These are phyloP conservation scores for Sphaerophoria rueppellii DNA, from an alignment of 2,888 invertebrate genomes.

Conservation along the genomic window DNA sequence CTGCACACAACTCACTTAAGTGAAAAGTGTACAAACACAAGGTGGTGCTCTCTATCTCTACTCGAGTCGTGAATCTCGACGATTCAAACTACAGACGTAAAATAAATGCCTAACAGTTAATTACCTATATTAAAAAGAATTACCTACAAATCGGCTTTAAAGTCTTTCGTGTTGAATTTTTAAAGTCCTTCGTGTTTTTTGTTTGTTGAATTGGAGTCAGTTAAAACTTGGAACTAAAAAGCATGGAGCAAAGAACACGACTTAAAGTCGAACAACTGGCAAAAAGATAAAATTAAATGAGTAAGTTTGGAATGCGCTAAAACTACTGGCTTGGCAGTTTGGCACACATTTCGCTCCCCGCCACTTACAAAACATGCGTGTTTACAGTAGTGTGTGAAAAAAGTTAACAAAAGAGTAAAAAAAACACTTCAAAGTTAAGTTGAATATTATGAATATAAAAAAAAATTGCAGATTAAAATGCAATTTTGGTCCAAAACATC, in stretches of 20 bases:
- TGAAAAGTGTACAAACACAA: conserved; percentile 10
- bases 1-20: conserved; percentile 44
- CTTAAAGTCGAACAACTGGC: background rate
- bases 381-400: too few relatives aligned
- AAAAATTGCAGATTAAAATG: too few relatives aligned
- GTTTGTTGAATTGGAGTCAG: conserved; percentile 15
- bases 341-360: conserved; percentile 58
- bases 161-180: conserved; percentile 37
- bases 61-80: conserved; percentile 45
- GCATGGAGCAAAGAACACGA: conserved; percentile 15
- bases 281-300: conserved; percentile 7
- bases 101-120: conserved; percentile 14
- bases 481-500: too few relatives aligned
- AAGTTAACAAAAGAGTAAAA: too few relatives aligned
- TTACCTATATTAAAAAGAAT: background rate
- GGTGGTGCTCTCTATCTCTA: background rate
- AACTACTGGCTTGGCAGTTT: conserved; percentile 50
- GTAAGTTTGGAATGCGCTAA: background rate
- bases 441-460: too few relatives aligned
- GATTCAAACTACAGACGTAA: conserved; percentile 39
- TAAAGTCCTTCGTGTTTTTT: conserved; percentile 41
- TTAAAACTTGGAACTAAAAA: background rate
- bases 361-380: too few relatives aligned
- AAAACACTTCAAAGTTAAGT: too few relatives aligned
- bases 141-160: conserved; percentile 46